Evolutionary conservation across 2,888 invertebrate genomes (phyloP).

Genomic region (Gymnoscelis rufifasciata): DNA sequence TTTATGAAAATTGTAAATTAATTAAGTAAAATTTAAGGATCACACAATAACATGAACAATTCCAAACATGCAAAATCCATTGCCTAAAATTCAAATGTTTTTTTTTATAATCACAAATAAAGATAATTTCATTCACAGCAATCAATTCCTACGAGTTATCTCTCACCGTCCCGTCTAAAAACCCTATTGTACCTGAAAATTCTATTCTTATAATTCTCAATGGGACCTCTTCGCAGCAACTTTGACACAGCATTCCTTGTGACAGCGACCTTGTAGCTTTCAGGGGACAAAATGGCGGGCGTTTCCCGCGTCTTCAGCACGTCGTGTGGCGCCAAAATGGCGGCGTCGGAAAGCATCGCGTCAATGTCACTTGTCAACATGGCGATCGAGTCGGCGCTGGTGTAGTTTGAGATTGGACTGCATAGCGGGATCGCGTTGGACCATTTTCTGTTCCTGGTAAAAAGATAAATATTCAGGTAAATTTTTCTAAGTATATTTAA

Average conservation of each 20-base stretch:
- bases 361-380: slow-evolving; percentile 67
- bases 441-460: slow-evolving; percentile 88
- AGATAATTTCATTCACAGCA: background rate
- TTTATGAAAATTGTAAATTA: too few relatives aligned
- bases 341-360: slow-evolving; percentile 67
- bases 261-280: slow-evolving; percentile 65
- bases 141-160: slow-evolving; percentile 50
- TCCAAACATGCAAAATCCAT: too few relatives aligned
- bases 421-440: slow-evolving; percentile 91
- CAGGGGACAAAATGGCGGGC: slow-evolving; percentile 66
- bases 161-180: slow-evolving; percentile 59
- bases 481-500: too few relatives aligned
- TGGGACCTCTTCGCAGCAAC: slow-evolving; percentile 53
- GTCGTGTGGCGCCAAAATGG: slow-evolving; percentile 43
- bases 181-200: slow-evolving; percentile 63
- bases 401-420: slow-evolving; percentile 63
- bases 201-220: slow-evolving; percentile 65
- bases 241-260: slow-evolving; percentile 61
- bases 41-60: too few relatives aligned
- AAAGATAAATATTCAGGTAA: too few relatives aligned
- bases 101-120: background rate
- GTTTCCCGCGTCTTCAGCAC: slow-evolving; percentile 61
- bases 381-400: slow-evolving; percentile 57
- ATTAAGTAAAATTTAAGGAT: too few relatives aligned
- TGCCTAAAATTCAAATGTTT: too few relatives aligned